Base-by-base conservation (phyloP, 1,140 invertebrate genomes). In the Bombus superbus region DNA sequence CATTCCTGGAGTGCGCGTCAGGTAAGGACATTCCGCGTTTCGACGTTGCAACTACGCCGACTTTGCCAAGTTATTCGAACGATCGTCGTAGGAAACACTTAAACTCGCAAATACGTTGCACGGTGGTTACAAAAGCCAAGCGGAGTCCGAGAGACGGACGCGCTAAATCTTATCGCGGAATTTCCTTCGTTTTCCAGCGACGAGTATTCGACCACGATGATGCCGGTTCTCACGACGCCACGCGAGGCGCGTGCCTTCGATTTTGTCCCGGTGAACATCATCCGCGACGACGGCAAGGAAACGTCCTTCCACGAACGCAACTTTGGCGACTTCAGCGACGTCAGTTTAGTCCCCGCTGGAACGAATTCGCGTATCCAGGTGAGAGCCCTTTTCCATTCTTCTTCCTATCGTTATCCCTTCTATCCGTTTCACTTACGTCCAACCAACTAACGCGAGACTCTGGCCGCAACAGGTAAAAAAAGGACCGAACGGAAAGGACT, bases 401-500 rank as follows among this genome's bases (percentile, higher is more conserved):
- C 32, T 32, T 32, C 32, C 32, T 32, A 1, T 32, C 32, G 32
- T 32, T 32, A 32, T 32, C 32, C 32, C 32, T 32, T 32, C 32
- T 32, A 32, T 32, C 32, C 32, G 32, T 32, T 32, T 32, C 32
- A 32, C 32, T 32, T 1, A 32, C 32, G 32, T 32, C 18, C 18
- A 53, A 38, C 3, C 5, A 53, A 22, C 22, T 53, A 53, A 53
- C 18, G 18, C 6, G 22, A 8, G 15, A 13, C 6, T 32, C 40
- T 57, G 53, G 38, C n/a, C 75, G 13, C 11, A 22, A 80, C 96
- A 98, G 96, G 97, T 98, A 47, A 98, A 98, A 91, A 98, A 98
- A 94, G 98, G 97, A 42, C 97, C 97, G n/a, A 98, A 98, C 91
- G 98, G 98, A 9, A 97, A 98, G 94, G 98, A 98, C 90, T 98